These are phyloP conservation scores for Chrysotoxum bicinctum DNA, from an alignment of 2,888 invertebrate genomes.

Conservation along the genomic window DNA sequence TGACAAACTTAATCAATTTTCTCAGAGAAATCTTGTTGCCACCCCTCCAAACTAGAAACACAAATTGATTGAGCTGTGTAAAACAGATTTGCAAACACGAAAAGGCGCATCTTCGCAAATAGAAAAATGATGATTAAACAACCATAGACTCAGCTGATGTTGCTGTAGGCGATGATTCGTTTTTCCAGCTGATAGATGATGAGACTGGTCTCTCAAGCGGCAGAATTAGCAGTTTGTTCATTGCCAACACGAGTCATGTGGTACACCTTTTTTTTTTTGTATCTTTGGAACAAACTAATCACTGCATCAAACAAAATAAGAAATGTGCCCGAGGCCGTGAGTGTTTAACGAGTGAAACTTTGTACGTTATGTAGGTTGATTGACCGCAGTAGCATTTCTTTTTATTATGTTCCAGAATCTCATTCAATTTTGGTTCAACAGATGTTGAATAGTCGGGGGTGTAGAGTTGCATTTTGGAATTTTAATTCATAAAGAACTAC, in stretches of 20 bases:
- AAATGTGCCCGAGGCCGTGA: constrained; percentile 22
- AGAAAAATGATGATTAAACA: not conserved
- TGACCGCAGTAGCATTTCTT: constrained; percentile 59
- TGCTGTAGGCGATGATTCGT: not conserved
- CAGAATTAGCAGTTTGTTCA: not conserved
- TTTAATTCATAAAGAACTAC: too few species aligned
- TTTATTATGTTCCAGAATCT: constrained; percentile 41
- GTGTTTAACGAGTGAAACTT: constrained; percentile 20
- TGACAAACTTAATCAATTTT: not conserved
- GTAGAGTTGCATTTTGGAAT: not conserved
- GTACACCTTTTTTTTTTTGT: too few species aligned
- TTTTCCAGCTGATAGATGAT: not conserved
- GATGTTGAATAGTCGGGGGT: not conserved
- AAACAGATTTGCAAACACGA: not conserved
- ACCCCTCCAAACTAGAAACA: not conserved
- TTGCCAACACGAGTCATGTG: not conserved
- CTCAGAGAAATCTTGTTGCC: not conserved
- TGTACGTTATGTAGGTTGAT: constrained; percentile 57
- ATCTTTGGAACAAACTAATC: constrained; percentile 14
- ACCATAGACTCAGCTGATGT: constrained; percentile 20
- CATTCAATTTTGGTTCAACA: constrained; percentile 9
- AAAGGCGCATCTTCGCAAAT: not conserved
- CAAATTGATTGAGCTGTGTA: not conserved
- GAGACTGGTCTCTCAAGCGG: constrained; percentile 13
- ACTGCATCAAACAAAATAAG: constrained; percentile 29